These are phyloP conservation scores for Camponotus floridanus DNA, from an alignment of 1,140 invertebrate genomes.

Conservation along the genomic window DNA sequence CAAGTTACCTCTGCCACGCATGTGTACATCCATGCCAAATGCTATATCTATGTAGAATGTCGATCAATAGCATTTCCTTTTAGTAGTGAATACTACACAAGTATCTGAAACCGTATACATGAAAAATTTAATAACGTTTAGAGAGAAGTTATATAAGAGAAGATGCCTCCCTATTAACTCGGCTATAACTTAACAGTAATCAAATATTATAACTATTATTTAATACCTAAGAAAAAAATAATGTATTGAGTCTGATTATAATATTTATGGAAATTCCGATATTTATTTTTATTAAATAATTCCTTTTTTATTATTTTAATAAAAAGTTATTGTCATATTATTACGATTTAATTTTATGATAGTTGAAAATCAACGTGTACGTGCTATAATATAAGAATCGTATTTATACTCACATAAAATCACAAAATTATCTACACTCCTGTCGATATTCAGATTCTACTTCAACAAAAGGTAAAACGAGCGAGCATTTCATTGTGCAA, in stretches of 20 bases:
- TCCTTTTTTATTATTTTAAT: neutral
- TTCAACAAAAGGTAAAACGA: constrained; percentile 36
- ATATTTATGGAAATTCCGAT: neutral
- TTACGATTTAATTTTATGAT: neutral
- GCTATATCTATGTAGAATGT: neutral
- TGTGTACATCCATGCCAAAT: constrained; percentile 11
- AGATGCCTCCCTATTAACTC: neutral
- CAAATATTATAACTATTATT: neutral
- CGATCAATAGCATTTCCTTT: constrained; percentile 41
- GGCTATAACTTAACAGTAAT: neutral
- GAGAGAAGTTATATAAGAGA: neutral
- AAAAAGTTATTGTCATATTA: neutral
- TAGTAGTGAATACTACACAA: neutral
- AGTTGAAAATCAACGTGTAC: too few species aligned
- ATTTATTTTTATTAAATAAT: constrained; percentile 1
- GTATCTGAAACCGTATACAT: neutral
- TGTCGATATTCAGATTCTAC: constrained; percentile 30
- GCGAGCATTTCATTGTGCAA: neutral
- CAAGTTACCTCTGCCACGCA: neutral
- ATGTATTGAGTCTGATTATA: neutral
- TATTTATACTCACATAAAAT: neutral
- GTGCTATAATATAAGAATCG: neutral
- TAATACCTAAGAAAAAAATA: neutral
- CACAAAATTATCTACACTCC: neutral
- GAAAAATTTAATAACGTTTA: constrained; percentile 19